phyloP scores from a whole-genome alignment of 2,888 invertebrate species.

The Dryomyza anilis region DNA sequence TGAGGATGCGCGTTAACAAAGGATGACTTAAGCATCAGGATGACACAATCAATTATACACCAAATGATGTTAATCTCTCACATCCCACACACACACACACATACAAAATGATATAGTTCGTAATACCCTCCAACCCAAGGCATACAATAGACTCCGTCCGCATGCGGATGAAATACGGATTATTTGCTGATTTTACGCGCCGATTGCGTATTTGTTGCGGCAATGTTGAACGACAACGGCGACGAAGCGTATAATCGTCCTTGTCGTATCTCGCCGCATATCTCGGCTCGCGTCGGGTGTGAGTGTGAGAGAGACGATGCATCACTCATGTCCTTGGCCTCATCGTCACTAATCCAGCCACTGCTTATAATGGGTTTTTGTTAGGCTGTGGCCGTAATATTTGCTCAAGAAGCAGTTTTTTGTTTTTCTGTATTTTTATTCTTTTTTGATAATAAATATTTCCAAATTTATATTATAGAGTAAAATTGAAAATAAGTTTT shows the following conservation, averaged over 20 bases:
- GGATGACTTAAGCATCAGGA: constrained; percentile 24
- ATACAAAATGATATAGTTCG: not conserved
- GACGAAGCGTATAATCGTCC: constrained; percentile 45
- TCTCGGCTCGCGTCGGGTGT: not conserved
- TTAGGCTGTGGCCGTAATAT: constrained; percentile 3
- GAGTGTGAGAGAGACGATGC: too few relatives aligned
- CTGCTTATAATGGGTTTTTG: constrained; percentile 22
- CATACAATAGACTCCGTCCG: not conserved
- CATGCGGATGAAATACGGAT: constrained; percentile 31
- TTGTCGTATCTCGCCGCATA: constrained; percentile 33
- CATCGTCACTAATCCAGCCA: constrained; percentile 11
- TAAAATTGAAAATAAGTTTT: too few relatives aligned
- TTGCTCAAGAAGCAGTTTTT: too few relatives aligned
- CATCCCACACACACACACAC: constrained; percentile 14
- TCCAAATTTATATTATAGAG: too few relatives aligned
- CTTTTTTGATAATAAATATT: too few relatives aligned
- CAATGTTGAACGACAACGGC: constrained; percentile 36
- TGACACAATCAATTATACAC: constrained; percentile 52
- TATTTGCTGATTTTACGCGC: constrained; percentile 33
- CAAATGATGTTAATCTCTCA: constrained; percentile 33
- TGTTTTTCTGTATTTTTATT: too few relatives aligned
- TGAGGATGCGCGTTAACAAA: constrained; percentile 13
- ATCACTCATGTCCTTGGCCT: not conserved
- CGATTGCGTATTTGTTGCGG: constrained; percentile 25
- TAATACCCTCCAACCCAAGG: not conserved